Evolutionary conservation across 2,888 invertebrate genomes (phyloP), one percentile per base, ranked within the genome.

Genomic region (Noctua janthe): DNA sequence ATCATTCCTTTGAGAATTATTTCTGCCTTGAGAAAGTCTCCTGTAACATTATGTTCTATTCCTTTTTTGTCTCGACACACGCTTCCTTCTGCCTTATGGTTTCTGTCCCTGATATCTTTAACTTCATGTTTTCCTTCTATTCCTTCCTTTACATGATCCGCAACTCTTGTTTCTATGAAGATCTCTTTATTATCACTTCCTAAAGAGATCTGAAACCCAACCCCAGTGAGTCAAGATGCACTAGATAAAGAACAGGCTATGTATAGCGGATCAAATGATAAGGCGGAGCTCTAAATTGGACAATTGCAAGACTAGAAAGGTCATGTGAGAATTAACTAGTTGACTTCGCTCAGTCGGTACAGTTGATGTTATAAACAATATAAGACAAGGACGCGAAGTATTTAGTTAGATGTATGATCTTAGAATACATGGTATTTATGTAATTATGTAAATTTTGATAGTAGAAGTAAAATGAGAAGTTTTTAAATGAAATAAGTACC

Each of bases 241-340:
- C 39, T 35, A 70, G 39, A 59, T 67, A 75, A n/a, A 62, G 39
- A 70, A 8, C 43, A 29, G 75, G 64, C 47, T 62, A 66, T 39
- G 47, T 49, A 62, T 47, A 69, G 70, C 71, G 59, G 70, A 75
- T 71, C 43, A 72, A 77, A 78, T 81, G 74, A 82, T 81, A 74
- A 77, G 70, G 20, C 72, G 35, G 70, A 29, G 73, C 39, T 80
- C 70, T 85, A 78, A 88, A 89, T 84, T 87, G 82, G 71, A 90
- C 81, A 86, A 90, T 90, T 88, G 89, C 56, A 75, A 49, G 59
- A 71, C 71, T 74, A 71, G 76, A 76, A 82, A 84, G 88, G 85
- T 87, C 90, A 83, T 62, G 35, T 23, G 74, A 70, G 79, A 82
- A 86, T 88, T 78, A 89, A 82, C 84, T 78, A 80, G 79, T 83